Evolutionary conservation across 2,888 invertebrate genomes (phyloP), one percentile per base, ranked within the genome.

Genomic region (Ethmia dodecea): DNA sequence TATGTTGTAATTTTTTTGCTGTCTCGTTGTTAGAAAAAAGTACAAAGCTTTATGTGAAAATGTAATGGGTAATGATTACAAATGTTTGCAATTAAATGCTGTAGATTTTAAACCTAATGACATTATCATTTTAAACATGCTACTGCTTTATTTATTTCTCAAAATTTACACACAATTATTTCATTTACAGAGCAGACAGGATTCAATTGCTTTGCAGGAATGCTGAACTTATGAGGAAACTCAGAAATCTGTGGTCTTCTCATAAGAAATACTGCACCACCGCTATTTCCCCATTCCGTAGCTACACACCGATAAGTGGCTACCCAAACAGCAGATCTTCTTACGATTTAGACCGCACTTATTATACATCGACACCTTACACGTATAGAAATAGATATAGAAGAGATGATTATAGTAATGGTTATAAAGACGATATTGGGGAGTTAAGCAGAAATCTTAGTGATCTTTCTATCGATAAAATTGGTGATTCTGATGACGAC

Each of bases 171-270:
- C 13, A 25, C 31, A 37, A 36, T 11, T 10, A 45, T 57, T 76
- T 78, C 52, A 60, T 55, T 88, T 88, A 71, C 88, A 91, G 90
- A 89, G 72, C 76, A 73, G 89, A 90, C 60, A 88, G 77, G 71
- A 71, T 80, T 63, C 87, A 87, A 65, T 84, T 90, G 77, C 87
- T 86, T 76, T 84, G 79, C 71, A 88, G 89, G 69, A 90, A 90
- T 70, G 75, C 78, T 55, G 88, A 89, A 55, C 81, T 90, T 60
- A 88, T 89, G 86, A 80, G 84, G 69, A 89, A 89, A 69, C 84
- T 90, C 52, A 84, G 88, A 62, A 86, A 80, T 50, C 69, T 90
- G 43, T 90, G 90, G 89, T 84, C 77, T 61, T 88, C 88, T 64
- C 88, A 89, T 78, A 89, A 89, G 67, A 88, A 89, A 52, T 86